Evolutionary conservation across 1,140 invertebrate species (phyloP), one percentile per base, ranked within the genome.

Genomic region (Belonocnema kinseyi): DNA sequence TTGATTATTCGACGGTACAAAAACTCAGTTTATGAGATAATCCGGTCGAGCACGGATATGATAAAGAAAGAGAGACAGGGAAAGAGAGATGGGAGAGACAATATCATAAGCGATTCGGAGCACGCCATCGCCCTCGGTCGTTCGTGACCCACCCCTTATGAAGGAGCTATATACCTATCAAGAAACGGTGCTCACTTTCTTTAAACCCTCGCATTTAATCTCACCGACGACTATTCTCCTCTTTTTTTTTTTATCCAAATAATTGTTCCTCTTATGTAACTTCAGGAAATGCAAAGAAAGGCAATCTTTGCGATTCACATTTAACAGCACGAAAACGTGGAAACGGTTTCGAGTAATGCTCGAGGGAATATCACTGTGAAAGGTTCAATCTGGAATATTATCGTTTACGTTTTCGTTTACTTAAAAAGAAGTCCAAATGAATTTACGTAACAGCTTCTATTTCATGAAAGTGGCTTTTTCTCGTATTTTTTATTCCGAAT

Each of bases 51-150:
- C 51, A 76, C 66, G 61, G 16, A 72, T 52, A 73, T 75, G 81
- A 74, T 53, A 26, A 50, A 80, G 75, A 79, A 77, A 78, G 40
- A 77, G 78, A 54, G 71, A 12, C 72, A 66, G 66, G 21, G 40
- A 33, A 54, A 56, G 51, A 54, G 71, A 26, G 50, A 50, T 14
- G 58, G 51, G 46, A 76, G 76, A 80, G 82, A 85, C 83, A 85
- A 84, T 83, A 84, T 87, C 82, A 83, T 86, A 85, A 87, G 83
- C 83, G 81, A 87, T 87, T 85, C 85, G 77, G 82, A 73, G 82
- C 85, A 87, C 85, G 85, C 78, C 80, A 75, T 53, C 56, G 74
- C 17, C 72, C 78, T 72, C 72, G 75, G 46, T 77, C 70, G 61
- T 79, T 73, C 77, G 56, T 82, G 77, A 83, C 76, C 79, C 79